These are phyloP conservation scores for Dynastes grantii DNA, from an alignment of 2,888 invertebrate species.

Conservation along the genomic window DNA sequence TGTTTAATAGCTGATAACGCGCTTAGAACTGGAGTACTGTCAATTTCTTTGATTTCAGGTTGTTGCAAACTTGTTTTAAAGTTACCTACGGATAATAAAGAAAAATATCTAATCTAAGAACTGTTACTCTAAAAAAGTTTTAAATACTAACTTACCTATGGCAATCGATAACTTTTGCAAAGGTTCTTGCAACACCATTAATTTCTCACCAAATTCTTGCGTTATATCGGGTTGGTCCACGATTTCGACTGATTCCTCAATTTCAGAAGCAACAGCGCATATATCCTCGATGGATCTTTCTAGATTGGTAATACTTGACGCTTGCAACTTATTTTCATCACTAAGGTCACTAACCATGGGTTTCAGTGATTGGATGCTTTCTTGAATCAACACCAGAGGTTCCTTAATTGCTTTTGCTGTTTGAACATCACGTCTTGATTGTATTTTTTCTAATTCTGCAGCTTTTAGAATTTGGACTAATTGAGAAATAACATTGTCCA, in stretches of 20 bases:
- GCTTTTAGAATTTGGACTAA: background rate
- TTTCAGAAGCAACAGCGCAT: slow-evolving; percentile 20
- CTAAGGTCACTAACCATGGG: slow-evolving; percentile 29
- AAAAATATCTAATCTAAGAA: background rate
- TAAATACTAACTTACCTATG: slow-evolving; percentile 42
- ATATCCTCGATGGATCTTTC: slow-evolving; percentile 39
- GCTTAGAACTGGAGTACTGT: slow-evolving; percentile 40
- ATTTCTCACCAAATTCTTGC: slow-evolving; percentile 24
- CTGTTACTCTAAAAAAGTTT: background rate
- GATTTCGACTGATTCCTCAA: slow-evolving; percentile 43
- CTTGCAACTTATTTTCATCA: background rate
- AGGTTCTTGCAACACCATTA: slow-evolving; percentile 47
- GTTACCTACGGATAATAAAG: slow-evolving; percentile 41
- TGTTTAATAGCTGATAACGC: slow-evolving; percentile 50
- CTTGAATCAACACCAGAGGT: slow-evolving; percentile 48
- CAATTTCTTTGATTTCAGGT: slow-evolving; percentile 46
- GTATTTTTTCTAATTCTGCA: background rate
- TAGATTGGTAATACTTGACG: slow-evolving; percentile 28
- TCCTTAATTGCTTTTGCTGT: slow-evolving; percentile 46
- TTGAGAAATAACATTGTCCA: slow-evolving; percentile 12
- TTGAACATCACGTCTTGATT: slow-evolving; percentile 47
- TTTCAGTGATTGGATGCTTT: slow-evolving; percentile 30
- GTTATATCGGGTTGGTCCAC: slow-evolving; percentile 43
- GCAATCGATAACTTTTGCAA: slow-evolving; percentile 51
- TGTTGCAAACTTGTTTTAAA: slow-evolving; percentile 41